Evolutionary conservation across 2,888 invertebrate species (phyloP).

Genomic region (Nyleta sp.): DNA sequence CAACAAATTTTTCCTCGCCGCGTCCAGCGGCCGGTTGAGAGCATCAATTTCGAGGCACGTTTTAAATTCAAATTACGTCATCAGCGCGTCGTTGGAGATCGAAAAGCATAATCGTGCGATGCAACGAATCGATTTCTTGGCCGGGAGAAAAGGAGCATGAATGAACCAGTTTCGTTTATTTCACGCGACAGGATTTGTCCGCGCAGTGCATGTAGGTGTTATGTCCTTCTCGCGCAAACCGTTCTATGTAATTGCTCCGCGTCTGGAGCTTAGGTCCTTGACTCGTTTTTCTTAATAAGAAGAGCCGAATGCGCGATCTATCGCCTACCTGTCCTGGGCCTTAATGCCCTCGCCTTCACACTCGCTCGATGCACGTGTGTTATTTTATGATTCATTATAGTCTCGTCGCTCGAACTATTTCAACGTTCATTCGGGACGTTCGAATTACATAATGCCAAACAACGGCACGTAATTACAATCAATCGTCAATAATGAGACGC

Average conservation of each 20-base stretch:
- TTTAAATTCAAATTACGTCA: conserved; percentile 23
- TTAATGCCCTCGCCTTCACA: conserved; percentile 59
- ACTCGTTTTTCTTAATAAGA: conserved; percentile 81
- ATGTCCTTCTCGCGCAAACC: conserved; percentile 45
- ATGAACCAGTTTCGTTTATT: conserved; percentile 1
- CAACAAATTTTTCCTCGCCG: conserved; percentile 29
- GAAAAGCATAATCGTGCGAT: too few relatives aligned
- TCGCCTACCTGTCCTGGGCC: conserved; percentile 68
- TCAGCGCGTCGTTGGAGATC: too few relatives aligned
- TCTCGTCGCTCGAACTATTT: conserved; percentile 30
- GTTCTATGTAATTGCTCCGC: conserved; percentile 68
- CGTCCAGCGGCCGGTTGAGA: not conserved
- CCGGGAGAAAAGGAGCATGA: too few relatives aligned
- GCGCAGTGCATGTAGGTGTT: conserved; percentile 64
- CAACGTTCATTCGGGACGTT: conserved; percentile 14
- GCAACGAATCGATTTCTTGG: too few relatives aligned
- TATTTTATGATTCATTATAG: conserved; percentile 66
- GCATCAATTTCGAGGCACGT: conserved; percentile 4
- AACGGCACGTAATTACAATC: conserved; percentile 28
- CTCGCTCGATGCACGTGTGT: conserved; percentile 43
- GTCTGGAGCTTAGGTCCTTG: conserved; percentile 74
- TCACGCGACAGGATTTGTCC: conserved; percentile 18
- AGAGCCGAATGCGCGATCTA: conserved; percentile 74
- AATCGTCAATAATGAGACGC: conserved; percentile 28
- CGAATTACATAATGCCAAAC: conserved; percentile 47